Conservation (phyloP, 2,797 vertebrate genomes). For the Ptychobarbus kaznakovi region DNA sequence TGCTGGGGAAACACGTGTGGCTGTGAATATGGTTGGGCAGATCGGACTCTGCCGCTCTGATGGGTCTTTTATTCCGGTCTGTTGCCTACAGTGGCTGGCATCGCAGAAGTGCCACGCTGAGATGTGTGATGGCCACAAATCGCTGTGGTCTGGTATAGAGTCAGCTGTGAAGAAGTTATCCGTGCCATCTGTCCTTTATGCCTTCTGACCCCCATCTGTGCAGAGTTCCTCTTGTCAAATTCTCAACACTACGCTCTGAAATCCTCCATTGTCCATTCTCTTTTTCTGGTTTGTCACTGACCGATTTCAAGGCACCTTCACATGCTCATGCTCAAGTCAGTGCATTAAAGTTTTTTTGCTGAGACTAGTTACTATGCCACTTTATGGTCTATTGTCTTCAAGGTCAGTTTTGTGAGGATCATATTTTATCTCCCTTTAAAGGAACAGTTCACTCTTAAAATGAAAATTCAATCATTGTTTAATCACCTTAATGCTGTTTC, state of each 20-base stretch:
- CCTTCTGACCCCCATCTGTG: constrained; percentile 50
- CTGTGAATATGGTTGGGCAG: constrained; percentile 37
- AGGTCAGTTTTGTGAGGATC: constrained; percentile 1
- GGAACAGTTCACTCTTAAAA: background rate
- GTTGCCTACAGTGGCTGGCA: constrained; percentile 51
- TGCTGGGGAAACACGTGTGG: background rate
- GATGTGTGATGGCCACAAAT: constrained; percentile 37
- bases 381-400: background rate
- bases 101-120: constrained; percentile 36
- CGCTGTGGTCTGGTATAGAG: constrained; percentile 35
- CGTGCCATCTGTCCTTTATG: constrained; percentile 51
- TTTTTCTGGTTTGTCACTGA: background rate
- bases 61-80: constrained; percentile 53
- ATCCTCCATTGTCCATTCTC: background rate
- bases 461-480: background rate
- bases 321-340: background rate
- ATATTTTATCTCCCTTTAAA: constrained; percentile 1
- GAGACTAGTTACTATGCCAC: background rate
- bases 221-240: constrained; percentile 9
- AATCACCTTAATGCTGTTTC: background rate
- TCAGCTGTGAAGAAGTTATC: constrained; percentile 54
- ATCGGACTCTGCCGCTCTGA: constrained; percentile 50
- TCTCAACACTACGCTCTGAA: background rate
- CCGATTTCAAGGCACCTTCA: background rate
- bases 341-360: background rate